These are phyloP conservation scores for Oligia fasciuncula DNA, from an alignment of 2,888 invertebrate species.

Conservation along the genomic window DNA sequence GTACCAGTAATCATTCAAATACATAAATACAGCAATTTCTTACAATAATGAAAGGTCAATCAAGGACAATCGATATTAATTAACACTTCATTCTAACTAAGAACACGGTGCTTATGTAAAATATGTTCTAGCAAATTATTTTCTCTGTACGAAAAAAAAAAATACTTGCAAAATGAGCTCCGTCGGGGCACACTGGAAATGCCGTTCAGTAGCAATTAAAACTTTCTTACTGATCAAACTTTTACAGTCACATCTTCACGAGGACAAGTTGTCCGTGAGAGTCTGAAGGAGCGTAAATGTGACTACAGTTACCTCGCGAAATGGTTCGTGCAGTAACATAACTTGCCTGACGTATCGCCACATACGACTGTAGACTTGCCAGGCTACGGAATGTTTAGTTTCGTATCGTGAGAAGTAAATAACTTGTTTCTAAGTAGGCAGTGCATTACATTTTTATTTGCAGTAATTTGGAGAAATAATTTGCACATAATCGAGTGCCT, in stretches of 20 bases:
- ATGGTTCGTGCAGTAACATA: conserved; percentile 68
- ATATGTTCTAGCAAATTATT: conserved; percentile 70
- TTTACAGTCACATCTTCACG: conserved; percentile 83
- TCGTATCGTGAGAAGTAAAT: conserved; percentile 13
- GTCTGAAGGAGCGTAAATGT: conserved; percentile 74
- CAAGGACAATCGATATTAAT: conserved; percentile 29
- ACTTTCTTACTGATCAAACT: conserved; percentile 87
- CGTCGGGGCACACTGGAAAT: conserved; percentile 75
- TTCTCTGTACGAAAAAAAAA: conserved; percentile 77
- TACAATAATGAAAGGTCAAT: neutral
- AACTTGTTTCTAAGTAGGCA: neutral
- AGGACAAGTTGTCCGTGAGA: conserved; percentile 75
- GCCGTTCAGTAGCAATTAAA: conserved; percentile 87
- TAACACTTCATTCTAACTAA: conserved; percentile 9
- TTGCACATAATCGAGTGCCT: neutral
- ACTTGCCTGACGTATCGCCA: conserved; percentile 56
- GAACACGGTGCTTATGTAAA: conserved; percentile 59
- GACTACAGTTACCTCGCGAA: conserved; percentile 72
- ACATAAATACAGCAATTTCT: neutral
- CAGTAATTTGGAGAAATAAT: neutral
- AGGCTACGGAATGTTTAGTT: conserved; percentile 16
- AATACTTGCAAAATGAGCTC: conserved; percentile 78
- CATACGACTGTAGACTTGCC: conserved; percentile 21
- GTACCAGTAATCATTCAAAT: neutral
- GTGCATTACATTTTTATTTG: neutral